Evolutionary conservation across 2,797 vertebrate species (phyloP), one percentile per base, ranked within the genome.

Genomic region (Potorous gilbertii): DNA sequence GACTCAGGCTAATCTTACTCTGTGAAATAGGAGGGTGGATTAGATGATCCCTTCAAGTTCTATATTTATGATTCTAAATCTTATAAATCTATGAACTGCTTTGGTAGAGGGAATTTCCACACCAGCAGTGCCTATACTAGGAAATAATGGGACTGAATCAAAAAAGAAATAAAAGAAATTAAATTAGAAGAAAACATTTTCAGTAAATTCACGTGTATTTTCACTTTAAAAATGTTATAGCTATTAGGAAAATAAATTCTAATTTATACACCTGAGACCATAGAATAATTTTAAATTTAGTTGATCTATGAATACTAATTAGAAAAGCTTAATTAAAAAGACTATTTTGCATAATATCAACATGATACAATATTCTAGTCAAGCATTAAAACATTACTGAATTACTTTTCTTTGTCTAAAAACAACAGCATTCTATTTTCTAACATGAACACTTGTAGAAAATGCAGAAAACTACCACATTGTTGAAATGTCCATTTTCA

Each of bases 261-360:
- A 94, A 96, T 96, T 52, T 94, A 74, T 97, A 91, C 74, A 29
- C 46, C 31, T 40, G 50, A 87, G n/a, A 89, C 57, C 95, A 92
- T 59, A 56, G 54, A 94, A 95, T 40, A 46, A 87, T 87, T 87
- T 87, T 40, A 87, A 87, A 87, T 87, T 93, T 94, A 93, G 28
- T 56, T 94, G 90, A 96, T 90, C 55, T 93, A 24, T 92, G 40
- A 96, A 56, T 31, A 94, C 29, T 90, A 95, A 95, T 90, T 96
- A 95, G 54, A 94, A 96, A 96, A 46, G 56, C 29, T 55, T 95
- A 54, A 94, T 66, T 95, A 18, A n/a, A 96, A 96, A 56, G 55
- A 40, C 40, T 52, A 91, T 55, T 94, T 92, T 95, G 87, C 34
- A 52, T 74, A 92, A 46, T 66, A 92, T 91, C 54, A 87, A 92